A percentile compares a stretch with the other conserved stretches of the same genome.
phyloP scores from a whole-genome alignment of 92 coral and sea anemone genomes.

The Paragorgia papillata region DNA sequence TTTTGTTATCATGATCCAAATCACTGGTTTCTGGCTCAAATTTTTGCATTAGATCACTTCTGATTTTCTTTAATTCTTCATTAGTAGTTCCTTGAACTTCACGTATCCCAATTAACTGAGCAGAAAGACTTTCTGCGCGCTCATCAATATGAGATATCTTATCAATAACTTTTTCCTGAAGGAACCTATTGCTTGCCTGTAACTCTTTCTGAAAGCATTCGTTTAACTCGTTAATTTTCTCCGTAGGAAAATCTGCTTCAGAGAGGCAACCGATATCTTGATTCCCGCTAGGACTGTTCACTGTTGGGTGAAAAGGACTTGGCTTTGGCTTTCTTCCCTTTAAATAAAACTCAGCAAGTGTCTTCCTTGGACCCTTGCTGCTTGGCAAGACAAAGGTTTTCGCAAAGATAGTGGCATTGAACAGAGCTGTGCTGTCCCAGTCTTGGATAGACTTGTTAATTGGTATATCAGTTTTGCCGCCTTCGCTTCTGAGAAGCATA shows the following conservation, averaged over 20 bases:
- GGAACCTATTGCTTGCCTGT: neutral
- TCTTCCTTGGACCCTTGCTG: neutral
- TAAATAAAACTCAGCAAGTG: slow-evolving; percentile 22
- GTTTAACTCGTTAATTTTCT: slow-evolving; percentile 10
- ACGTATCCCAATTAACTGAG: neutral
- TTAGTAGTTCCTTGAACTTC: too few relatives aligned
- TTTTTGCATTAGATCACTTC: too few relatives aligned
- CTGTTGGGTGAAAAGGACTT: slow-evolving; percentile 43
- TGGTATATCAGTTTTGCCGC: slow-evolving; percentile 39
- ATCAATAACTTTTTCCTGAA: neutral
- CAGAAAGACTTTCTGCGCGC: neutral
- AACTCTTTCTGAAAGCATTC: slow-evolving; percentile 9
- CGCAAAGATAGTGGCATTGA: slow-evolving; percentile 20
- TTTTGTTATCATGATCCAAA: too few relatives aligned
- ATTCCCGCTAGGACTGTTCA: slow-evolving; percentile 27
- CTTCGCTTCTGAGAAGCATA: slow-evolving; percentile 15
- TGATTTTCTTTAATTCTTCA: too few relatives aligned
- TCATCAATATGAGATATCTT: neutral
- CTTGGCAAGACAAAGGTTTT: slow-evolving; percentile 3
- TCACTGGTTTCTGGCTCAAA: too few relatives aligned
- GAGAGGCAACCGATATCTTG: slow-evolving; percentile 25
- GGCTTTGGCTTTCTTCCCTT: slow-evolving; percentile 26
- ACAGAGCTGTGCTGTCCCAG: slow-evolving; percentile 36
- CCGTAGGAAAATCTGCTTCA: slow-evolving; percentile 49
- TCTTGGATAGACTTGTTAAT: slow-evolving; percentile 15